Base-by-base conservation (phyloP, 2,888 invertebrate genomes). In the Amphipoea lucens region DNA sequence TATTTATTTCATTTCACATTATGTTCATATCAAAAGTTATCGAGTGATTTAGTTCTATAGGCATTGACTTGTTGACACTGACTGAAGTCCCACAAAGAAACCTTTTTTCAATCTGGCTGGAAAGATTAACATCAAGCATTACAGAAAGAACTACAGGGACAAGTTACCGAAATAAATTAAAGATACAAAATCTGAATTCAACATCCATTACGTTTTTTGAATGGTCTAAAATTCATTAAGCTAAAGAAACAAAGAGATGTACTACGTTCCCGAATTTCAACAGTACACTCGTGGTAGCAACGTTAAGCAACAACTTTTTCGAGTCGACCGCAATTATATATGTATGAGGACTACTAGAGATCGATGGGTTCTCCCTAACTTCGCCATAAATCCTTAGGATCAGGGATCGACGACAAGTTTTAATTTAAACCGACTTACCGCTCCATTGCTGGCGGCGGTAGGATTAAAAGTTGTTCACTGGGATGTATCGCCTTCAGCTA, bases 361-460 rank as follows among this genome's bases (percentile, higher is more conserved):
- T 91, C 89, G 90, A 89, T 90, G 87, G 79, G 79, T 79, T 87
- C 86, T 74, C 81, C 83, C 88, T 87, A 90, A 90, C 90, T 85
- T 91, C 86, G 86, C 86, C 85, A 88, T 87, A 93, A 94, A 93
- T 92, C 93, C 92, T 87, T 78, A 88, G 91, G 92, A 93, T 92
- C 89, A 85, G 82, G 91, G 81, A 91, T 91, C 90, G 92, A 90
- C 90, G 92, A 92, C 92, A 94, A 94, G 91, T 94, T 94, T 95
- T 95, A 95, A 95, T 95, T 94, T 95, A 95, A 94, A 95, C 93
- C 94, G 95, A 94, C 95, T 95, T 95, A 95, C 92, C 92, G 94
- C 91, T 88, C 93, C 92, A 95, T 94, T 94, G 94, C 94, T 92
- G 91, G 76, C 92, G 93, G 93, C 90, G 87, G 87, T 82, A 82